phyloP scores from a whole-genome alignment of 1,140 invertebrate species.

The Brachionus angularis region DNA sequence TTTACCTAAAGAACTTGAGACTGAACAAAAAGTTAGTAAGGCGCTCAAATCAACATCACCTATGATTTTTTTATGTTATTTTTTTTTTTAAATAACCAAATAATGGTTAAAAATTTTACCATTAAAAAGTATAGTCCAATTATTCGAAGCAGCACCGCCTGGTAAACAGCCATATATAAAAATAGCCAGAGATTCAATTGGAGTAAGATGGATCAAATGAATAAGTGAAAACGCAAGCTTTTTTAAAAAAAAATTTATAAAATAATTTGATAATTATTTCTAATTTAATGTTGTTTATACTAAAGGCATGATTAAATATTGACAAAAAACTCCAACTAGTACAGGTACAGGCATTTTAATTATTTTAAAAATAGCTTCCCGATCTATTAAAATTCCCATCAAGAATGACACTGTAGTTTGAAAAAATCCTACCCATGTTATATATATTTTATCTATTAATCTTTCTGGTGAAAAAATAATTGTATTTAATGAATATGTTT shows the following conservation, averaged over 20 bases:
- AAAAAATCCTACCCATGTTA: slow-evolving; percentile 16
- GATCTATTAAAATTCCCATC: slow-evolving; percentile 33
- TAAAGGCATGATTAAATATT: slow-evolving; percentile 37
- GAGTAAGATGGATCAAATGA: background rate
- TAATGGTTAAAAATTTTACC: background rate
- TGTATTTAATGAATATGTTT: too few species aligned
- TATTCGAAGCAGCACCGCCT: background rate
- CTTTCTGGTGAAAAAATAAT: slow-evolving; percentile 5
- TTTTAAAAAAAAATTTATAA: background rate
- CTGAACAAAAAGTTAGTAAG: background rate
- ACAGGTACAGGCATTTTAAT: slow-evolving; percentile 23
- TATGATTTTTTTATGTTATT: background rate
- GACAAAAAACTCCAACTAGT: slow-evolving; percentile 36
- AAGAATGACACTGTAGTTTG: background rate
- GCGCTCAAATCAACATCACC: slow-evolving; percentile 2
- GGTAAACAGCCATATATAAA: slow-evolving; percentile 15
- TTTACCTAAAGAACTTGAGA: background rate
- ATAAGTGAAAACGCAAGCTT: background rate
- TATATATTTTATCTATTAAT: slow-evolving; percentile 31
- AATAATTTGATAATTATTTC: too few species aligned
- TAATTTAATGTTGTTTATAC: too few species aligned
- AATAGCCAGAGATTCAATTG: background rate
- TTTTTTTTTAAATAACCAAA: background rate
- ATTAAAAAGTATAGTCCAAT: slow-evolving; percentile 12
- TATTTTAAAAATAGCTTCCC: slow-evolving; percentile 12